Evolutionary conservation across 2,888 invertebrate genomes (phyloP).

Genomic region (Poecilus cupreus): DNA sequence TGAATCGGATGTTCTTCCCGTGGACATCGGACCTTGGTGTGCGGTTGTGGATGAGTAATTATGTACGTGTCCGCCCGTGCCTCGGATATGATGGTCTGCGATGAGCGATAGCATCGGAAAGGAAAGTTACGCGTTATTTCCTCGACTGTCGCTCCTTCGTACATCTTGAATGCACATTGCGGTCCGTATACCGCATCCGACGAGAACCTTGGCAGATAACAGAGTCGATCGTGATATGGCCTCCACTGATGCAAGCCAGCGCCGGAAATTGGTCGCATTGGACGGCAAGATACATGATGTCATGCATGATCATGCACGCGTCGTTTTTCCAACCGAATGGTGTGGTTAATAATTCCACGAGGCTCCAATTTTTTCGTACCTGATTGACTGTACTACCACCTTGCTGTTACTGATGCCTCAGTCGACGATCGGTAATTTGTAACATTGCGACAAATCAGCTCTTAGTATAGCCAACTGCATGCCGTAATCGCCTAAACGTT

Average conservation of each 20-base stretch:
- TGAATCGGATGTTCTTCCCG: not conserved
- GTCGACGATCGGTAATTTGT: constrained; percentile 49
- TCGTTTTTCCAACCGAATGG: constrained; percentile 50
- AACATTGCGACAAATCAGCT: constrained; percentile 11
- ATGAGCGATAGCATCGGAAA: too few relatives aligned
- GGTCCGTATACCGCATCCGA: constrained; percentile 44
- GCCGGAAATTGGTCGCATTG: constrained; percentile 27
- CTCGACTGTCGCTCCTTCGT: constrained; percentile 17
- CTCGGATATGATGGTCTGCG: too few relatives aligned
- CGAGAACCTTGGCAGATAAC: constrained; percentile 47
- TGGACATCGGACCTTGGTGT: not conserved
- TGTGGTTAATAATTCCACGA: constrained; percentile 38
- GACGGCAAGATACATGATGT: constrained; percentile 48
- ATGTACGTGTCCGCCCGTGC: not conserved
- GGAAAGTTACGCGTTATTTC: too few relatives aligned
- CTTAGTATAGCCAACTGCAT: not conserved
- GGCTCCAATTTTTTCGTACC: not conserved
- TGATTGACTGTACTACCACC: constrained; percentile 5
- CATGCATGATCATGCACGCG: too few relatives aligned
- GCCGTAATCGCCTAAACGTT: not conserved
- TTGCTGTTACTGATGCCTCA: not conserved
- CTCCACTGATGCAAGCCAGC: constrained; percentile 38
- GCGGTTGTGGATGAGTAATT: not conserved
- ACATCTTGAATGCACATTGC: constrained; percentile 35
- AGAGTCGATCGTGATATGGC: constrained; percentile 43